Evolutionary conservation across 2,888 invertebrate genomes (phyloP).

Genomic region (Lamellibrachia satsuma): DNA sequence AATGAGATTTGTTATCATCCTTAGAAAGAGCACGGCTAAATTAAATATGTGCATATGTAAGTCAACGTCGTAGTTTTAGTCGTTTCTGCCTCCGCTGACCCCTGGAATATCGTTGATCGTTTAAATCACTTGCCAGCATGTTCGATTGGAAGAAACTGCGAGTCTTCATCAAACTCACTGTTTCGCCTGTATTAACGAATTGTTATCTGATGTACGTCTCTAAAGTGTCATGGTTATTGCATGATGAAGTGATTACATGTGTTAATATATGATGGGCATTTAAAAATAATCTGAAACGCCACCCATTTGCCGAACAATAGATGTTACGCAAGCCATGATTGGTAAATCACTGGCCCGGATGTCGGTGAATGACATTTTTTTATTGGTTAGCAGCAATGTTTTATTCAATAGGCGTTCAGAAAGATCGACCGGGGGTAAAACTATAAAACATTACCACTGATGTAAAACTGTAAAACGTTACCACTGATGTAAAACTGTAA

Average conservation of each 20-base stretch:
- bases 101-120: no score
- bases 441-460: background rate
- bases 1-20: no score
- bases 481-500: background rate
- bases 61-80: no score
- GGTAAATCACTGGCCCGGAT: background rate
- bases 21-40: no score
- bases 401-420: background rate
- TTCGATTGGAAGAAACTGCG: no score
- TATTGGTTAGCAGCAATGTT: background rate
- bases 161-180: background rate
- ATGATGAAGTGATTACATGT: background rate
- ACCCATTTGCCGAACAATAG: background rate
- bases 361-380: background rate
- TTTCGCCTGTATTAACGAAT: background rate
- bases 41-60: no score
- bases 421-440: background rate
- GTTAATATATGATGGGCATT: background rate
- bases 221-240: background rate
- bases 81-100: no score
- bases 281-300: background rate
- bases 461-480: background rate
- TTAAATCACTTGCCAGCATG: no score
- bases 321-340: background rate
- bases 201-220: background rate